A percentile compares a stretch with the other conserved stretches of the same genome.
Conservation (phyloP, 2,113 vertebrate species). For the Cynoglossus semilaevis region DNA sequence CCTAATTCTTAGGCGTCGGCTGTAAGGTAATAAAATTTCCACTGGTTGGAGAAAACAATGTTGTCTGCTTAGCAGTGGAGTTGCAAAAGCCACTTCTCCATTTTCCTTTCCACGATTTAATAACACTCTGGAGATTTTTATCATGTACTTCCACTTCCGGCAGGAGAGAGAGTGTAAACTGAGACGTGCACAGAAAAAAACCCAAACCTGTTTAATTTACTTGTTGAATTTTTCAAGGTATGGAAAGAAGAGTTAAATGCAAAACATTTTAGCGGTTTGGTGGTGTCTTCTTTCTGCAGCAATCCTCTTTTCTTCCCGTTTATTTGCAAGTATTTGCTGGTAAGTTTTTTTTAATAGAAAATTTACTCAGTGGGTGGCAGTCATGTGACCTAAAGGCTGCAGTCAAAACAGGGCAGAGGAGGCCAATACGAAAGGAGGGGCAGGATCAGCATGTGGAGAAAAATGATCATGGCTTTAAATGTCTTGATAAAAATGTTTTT, state of each 20-base stretch:
- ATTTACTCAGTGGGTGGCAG: too few species aligned
- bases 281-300: too few species aligned
- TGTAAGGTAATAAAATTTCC: slow-evolving; percentile 79
- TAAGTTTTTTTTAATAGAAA: too few species aligned
- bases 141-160: slow-evolving; percentile 66
- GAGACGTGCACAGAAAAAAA: slow-evolving; percentile 47
- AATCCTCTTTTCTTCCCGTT: too few species aligned
- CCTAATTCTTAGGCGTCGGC: slow-evolving; percentile 69
- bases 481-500: too few species aligned
- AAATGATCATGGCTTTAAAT: too few species aligned
- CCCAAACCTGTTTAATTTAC: slow-evolving; percentile 65
- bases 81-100: slow-evolving; percentile 65
- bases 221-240: slow-evolving; percentile 69
- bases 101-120: slow-evolving; percentile 70
- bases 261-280: too few species aligned
- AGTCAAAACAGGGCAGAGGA: too few species aligned
- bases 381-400: too few species aligned
- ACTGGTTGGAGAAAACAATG: slow-evolving; percentile 77
- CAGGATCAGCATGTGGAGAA: too few species aligned
- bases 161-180: slow-evolving; percentile 50
- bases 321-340: too few species aligned
- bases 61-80: slow-evolving; percentile 69
- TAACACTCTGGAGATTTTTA: slow-evolving; percentile 74
- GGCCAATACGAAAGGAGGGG: too few species aligned
- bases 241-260: slow-evolving; percentile 35